phyloP scores from a whole-genome alignment of 2,888 invertebrate genomes.

The Leucoptera coffeella region DNA sequence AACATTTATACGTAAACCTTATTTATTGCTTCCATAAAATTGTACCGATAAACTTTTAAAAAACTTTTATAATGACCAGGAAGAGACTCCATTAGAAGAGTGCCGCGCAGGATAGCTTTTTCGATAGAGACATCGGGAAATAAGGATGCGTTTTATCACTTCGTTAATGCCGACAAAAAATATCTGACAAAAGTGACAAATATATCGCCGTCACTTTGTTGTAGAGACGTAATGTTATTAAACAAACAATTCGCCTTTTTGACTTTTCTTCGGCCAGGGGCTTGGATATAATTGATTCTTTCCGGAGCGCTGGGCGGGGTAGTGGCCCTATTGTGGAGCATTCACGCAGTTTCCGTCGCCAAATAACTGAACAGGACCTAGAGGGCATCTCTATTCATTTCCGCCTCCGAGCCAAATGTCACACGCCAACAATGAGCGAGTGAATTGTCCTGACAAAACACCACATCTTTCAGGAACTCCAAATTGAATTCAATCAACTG shows the following conservation, averaged over 20 bases:
- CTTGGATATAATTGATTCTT: slow-evolving; percentile 48
- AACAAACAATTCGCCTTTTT: slow-evolving; percentile 52
- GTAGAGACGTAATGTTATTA: slow-evolving; percentile 43
- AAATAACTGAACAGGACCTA: slow-evolving; percentile 28
- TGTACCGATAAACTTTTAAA: slow-evolving; percentile 28
- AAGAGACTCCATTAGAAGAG: too few species aligned
- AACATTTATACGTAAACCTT: too few species aligned
- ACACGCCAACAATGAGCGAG: slow-evolving; percentile 26
- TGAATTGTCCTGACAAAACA: slow-evolving; percentile 20
- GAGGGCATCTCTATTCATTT: slow-evolving; percentile 43
- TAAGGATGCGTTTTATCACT: slow-evolving; percentile 25
- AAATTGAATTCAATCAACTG: too few species aligned
- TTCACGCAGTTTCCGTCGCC: slow-evolving; percentile 17
- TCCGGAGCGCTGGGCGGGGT: slow-evolving; percentile 31
- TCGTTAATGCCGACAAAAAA: slow-evolving; percentile 22
- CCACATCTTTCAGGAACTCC: too few species aligned
- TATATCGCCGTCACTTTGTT: slow-evolving; percentile 41
- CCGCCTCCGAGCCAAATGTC: slow-evolving; percentile 37
- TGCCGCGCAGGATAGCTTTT: too few species aligned
- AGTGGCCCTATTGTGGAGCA: slow-evolving; percentile 28
- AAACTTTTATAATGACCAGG: slow-evolving; percentile 21
- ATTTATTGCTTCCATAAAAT: slow-evolving; percentile 22
- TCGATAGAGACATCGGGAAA: slow-evolving; percentile 36
- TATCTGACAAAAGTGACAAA: slow-evolving; percentile 27
- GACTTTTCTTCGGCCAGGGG: slow-evolving; percentile 32